phyloP scores from a whole-genome alignment of 2,888 invertebrate species.

The Conistra vaccinii region DNA sequence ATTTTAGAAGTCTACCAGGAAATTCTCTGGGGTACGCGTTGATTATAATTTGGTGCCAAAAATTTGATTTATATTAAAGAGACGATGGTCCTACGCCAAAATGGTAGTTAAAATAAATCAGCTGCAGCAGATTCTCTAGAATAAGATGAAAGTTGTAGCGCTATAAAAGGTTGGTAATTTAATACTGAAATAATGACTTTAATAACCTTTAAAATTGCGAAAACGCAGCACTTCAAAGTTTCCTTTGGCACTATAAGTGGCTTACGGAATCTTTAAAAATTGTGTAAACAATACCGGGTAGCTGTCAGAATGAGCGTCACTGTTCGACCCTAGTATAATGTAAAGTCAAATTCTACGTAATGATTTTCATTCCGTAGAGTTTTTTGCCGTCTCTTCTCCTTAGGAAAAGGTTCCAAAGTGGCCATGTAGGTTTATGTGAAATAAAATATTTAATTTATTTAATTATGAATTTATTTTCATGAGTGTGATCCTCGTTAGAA shows the following conservation, averaged over 20 bases:
- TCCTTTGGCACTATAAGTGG: not conserved
- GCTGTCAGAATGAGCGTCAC: no score
- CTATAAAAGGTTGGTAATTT: not conserved
- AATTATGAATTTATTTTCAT: no score
- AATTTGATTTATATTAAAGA: slow-evolving; percentile 27
- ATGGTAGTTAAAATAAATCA: slow-evolving; percentile 7
- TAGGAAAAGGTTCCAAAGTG: no score
- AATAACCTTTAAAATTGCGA: not conserved
- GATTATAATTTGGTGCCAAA: slow-evolving; percentile 29
- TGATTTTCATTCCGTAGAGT: no score
- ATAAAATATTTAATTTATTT: no score
- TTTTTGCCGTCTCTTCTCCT: no score
- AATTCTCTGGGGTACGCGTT: not conserved
- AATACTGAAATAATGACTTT: no score
- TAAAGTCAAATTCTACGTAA: no score
- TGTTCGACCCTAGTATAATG: no score
- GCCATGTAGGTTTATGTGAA: no score
- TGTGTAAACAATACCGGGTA: not conserved
- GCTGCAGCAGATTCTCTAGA: not conserved
- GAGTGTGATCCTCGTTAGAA: no score
- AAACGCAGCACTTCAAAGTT: no score
- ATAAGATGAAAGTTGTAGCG: not conserved
- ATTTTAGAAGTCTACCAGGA: slow-evolving; percentile 34
- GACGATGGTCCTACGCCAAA: not conserved
- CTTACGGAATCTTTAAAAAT: not conserved